Conservation (phyloP, 2,113 vertebrate genomes). For the Neodon shergylaensis region DNA sequence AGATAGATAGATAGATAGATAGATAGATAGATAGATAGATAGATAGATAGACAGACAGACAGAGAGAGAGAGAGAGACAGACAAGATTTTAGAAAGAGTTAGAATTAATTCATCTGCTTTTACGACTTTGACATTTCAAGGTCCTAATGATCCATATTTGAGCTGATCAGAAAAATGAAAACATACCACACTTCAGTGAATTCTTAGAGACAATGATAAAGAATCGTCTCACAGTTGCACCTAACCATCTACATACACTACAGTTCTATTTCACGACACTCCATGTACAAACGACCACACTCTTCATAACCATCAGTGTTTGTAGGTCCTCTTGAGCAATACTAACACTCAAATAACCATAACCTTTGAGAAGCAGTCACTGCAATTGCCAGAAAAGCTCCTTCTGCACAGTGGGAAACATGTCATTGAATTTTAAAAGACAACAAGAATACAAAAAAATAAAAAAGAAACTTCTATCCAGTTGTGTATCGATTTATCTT, state of each 20-base stretch:
- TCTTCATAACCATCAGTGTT: constrained; percentile 30
- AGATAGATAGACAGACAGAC: fast-evolving
- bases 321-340: constrained; percentile 39
- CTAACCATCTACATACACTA: neutral
- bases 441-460: constrained; percentile 30
- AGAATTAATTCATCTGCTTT: constrained; percentile 32
- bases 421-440: constrained; percentile 54
- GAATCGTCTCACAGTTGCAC: neutral
- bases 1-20: fast-evolving
- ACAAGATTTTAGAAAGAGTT: neutral
- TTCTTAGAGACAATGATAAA: neutral
- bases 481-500: constrained; percentile 40
- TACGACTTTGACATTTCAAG: constrained; percentile 16
- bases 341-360: constrained; percentile 55
- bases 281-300: neutral
- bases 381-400: constrained; percentile 58
- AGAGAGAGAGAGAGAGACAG: fast-evolving
- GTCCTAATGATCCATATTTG: constrained; percentile 32
- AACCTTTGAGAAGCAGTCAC: constrained; percentile 57
- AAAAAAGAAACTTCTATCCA: neutral
- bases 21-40: neutral
- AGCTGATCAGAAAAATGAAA: constrained; percentile 30
- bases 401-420: constrained; percentile 58
- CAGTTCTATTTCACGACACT: constrained; percentile 30
- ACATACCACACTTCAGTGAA: constrained; percentile 1